Evolutionary conservation across 1,140 invertebrate genomes (phyloP).

Genomic region (Drosophila erecta): DNA sequence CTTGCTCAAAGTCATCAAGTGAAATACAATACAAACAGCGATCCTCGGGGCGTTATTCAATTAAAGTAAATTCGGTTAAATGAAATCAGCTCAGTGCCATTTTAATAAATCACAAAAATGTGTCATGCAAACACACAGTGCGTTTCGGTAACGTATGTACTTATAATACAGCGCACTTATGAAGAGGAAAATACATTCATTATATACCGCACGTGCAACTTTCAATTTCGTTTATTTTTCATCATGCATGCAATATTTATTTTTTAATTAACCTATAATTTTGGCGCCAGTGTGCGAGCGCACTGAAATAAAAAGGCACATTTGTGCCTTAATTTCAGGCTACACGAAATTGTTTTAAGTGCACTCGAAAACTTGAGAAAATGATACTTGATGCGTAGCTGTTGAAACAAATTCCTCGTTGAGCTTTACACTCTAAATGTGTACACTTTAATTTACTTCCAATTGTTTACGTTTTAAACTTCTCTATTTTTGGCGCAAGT

Average conservation of each 20-base stretch:
- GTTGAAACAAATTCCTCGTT: conserved; percentile 35
- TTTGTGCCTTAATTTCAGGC: conserved; percentile 50
- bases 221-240: not conserved
- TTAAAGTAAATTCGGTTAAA: conserved; percentile 74
- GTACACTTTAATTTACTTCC: conserved; percentile 33
- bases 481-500: conserved; percentile 59
- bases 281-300: conserved; percentile 4
- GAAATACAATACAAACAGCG: not conserved
- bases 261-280: not conserved
- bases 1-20: conserved; percentile 3
- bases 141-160: conserved; percentile 6
- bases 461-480: conserved; percentile 39
- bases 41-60: conserved; percentile 45
- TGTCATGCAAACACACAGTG: conserved; percentile 30
- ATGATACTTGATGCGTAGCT: conserved; percentile 22
- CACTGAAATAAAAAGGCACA: conserved; percentile 13
- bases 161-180: too few species aligned
- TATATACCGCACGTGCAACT: not conserved
- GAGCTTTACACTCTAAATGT: conserved; percentile 51
- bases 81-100: conserved; percentile 65
- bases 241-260: not conserved
- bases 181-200: not conserved
- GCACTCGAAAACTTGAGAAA: conserved; percentile 25
- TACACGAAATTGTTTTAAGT: conserved; percentile 22
- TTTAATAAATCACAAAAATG: conserved; percentile 65